Conservation (phyloP, 2,888 invertebrate species). For the Heliothis peltigera region DNA sequence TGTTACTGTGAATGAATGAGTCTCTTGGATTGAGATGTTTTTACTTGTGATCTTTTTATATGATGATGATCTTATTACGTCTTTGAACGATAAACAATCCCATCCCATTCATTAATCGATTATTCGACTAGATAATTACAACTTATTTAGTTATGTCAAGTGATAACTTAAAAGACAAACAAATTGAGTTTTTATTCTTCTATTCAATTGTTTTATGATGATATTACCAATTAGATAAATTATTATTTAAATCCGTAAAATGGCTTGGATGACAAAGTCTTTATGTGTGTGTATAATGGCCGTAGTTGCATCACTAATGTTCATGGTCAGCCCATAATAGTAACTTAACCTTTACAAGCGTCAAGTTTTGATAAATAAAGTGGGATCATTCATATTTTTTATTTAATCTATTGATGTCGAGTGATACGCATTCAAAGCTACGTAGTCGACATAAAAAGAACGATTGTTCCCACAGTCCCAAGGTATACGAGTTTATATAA, state of each 20-base stretch:
- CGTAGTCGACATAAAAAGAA: conserved; percentile 41
- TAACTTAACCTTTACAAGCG: conserved; percentile 18
- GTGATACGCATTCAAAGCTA: conserved; percentile 21
- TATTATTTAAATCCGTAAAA: neutral
- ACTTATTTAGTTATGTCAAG: no score
- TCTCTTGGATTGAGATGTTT: no score
- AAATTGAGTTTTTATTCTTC: no score
- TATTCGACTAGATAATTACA: neutral
- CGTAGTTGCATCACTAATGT: neutral
- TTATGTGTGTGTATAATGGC: neutral
- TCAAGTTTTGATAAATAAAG: conserved; percentile 11
- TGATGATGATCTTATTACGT: conserved; percentile 1
- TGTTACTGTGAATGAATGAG: no score
- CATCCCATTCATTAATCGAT: neutral
- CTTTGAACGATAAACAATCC: neutral
- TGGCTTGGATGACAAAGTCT: neutral
- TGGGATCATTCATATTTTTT: conserved; percentile 29
- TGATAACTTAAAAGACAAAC: no score
- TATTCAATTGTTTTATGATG: no score
- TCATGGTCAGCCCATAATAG: neutral
- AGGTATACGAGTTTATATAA: conserved; percentile 54
- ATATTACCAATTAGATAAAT: neutral
- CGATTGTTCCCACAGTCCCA: conserved; percentile 55
- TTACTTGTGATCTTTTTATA: no score
- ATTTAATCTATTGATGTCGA: conserved; percentile 25